These are phyloP conservation scores for Lepas anatifera DNA, from an alignment of 2,888 invertebrate genomes.

Conservation along the genomic window DNA sequence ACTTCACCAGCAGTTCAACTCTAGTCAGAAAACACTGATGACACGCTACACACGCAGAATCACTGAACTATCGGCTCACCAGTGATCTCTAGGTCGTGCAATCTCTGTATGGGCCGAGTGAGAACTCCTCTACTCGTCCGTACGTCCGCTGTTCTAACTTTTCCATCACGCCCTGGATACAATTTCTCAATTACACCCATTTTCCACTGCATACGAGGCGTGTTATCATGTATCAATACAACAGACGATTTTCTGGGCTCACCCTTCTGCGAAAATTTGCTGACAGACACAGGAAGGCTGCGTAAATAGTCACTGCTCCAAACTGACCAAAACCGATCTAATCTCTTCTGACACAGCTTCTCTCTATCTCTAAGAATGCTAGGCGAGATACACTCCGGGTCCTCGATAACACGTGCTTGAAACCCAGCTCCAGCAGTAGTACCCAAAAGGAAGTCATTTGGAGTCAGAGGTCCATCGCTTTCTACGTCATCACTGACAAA, in stretches of 20 bases:
- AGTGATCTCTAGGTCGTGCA: too few species aligned
- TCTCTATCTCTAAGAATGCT: not conserved
- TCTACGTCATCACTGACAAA: not conserved
- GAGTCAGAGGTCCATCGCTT: not conserved
- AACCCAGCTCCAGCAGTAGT: not conserved
- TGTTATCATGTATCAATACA: not conserved
- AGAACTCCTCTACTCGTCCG: not conserved
- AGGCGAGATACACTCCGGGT: not conserved
- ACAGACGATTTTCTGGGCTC: not conserved
- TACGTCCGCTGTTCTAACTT: not conserved
- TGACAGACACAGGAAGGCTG: not conserved
- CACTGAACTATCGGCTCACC: too few species aligned
- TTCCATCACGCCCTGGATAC: not conserved
- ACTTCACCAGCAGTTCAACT: too few species aligned
- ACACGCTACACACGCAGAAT: too few species aligned
- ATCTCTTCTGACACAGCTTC: not conserved
- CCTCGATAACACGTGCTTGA: not conserved
- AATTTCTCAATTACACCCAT: not conserved
- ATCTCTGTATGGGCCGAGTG: not conserved
- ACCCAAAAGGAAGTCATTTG: not conserved
- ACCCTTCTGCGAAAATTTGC: not conserved
- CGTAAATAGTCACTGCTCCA: not conserved
- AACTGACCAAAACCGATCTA: not conserved
- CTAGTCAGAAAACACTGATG: too few species aligned
- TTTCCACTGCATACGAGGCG: not conserved